Conservation (phyloP, 1,140 invertebrate species). For the Drosophila murphyi region DNA sequence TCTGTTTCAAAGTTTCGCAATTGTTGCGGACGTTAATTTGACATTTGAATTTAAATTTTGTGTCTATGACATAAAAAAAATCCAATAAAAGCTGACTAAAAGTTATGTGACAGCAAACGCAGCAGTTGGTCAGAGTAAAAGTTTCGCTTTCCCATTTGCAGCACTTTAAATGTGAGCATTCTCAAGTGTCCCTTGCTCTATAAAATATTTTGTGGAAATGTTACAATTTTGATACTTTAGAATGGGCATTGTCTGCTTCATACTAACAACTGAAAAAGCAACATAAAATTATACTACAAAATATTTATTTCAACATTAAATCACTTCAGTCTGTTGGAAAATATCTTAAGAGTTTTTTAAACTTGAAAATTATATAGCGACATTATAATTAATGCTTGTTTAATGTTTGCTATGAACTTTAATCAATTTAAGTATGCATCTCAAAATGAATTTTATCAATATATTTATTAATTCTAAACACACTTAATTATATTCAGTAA, state of each 20-base stretch:
- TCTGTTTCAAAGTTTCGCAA: conserved; percentile 38
- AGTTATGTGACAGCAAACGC: conserved; percentile 40
- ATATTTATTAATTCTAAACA: too few species aligned
- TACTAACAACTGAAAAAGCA: neutral
- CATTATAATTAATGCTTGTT: too few species aligned
- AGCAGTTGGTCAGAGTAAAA: conserved; percentile 37
- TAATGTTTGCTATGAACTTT: too few species aligned
- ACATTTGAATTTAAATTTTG: conserved; percentile 59
- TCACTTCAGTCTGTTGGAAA: too few species aligned
- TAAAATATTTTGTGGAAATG: neutral
- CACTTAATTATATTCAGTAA: too few species aligned
- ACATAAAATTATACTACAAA: neutral
- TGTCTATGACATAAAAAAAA: conserved; percentile 19
- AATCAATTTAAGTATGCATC: too few species aligned
- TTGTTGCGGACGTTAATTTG: conserved; percentile 58
- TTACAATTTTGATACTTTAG: neutral
- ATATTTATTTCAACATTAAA: too few species aligned
- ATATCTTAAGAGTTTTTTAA: too few species aligned
- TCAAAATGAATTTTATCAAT: too few species aligned
- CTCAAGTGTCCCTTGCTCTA: neutral
- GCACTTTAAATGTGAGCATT: conserved; percentile 8
- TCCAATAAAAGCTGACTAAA: conserved; percentile 28
- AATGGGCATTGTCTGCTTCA: too few species aligned
- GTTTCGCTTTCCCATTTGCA: conserved; percentile 17
- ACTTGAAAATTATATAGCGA: too few species aligned